Base-by-base conservation (phyloP, 2,888 invertebrate genomes). In the Pandemis heparana region DNA sequence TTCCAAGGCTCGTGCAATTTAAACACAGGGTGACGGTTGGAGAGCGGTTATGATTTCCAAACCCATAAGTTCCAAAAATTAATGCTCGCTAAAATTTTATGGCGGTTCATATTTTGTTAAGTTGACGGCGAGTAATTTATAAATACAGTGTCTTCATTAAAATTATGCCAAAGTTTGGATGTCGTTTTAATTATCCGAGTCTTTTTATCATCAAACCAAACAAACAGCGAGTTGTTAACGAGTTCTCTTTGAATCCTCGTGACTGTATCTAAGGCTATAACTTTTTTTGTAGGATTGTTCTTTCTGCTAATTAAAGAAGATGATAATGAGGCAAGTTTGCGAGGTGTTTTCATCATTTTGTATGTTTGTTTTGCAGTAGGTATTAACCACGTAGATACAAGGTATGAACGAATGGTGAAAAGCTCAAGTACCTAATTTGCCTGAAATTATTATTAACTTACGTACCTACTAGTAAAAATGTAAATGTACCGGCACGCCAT, bases 231-330 rank as follows among this genome's bases (percentile, higher is more conserved):
- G 60, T 66, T 60, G 71, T 56, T 66, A 65, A 65, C 65, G 71
- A 71, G 71, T 65, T 71, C 71, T 39, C 71, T 71, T 71, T 65
- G 65, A 71, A 65, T 60, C 56, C 32, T 46, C 65, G 39, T 41
- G 71, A 65, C 71, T 65, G 60, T 51, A 60, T 65, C 38, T 63
- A 70, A 64, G 38, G 64, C 59, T 38, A 59, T 53, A 23, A 14
- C 59, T 70, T 43, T 70, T 71, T 59, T 43, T 64, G 18, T 65
- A 39, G 46, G 46, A 38, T 59, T 64, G 7, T 71, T 32, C 23
- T 48, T 39, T 39, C 41, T 65, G 59, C 59, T 64, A 60, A 71
- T 71, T 64, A 65, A 65, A 71, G 64, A 65, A 43, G 64, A 65
- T 32, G 64, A 65, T 71, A 71, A 71, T 51, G 60, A 65, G 59